Base-by-base conservation (phyloP, 2,113 vertebrate species). In the Cyanocitta stelleri region DNA sequence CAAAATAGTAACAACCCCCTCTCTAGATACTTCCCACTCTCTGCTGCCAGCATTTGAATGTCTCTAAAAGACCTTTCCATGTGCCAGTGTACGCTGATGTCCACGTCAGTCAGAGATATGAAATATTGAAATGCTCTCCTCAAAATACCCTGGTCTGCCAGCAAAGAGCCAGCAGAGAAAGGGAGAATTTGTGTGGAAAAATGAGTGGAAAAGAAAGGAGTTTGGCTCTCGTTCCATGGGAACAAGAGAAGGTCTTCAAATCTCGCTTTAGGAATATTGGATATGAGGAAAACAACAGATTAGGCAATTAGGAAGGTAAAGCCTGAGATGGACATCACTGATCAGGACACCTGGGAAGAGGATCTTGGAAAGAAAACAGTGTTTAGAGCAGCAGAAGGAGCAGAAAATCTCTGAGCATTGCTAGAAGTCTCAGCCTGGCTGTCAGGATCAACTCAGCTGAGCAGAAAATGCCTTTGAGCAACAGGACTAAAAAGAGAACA, bases 1-100 rank as follows among this genome's bases (percentile, higher is more conserved):
- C 2, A 67, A 83, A 85, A 10, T 4, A 66, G 32, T 20, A 21
- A 16, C 10, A 24, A 58, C 1, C 0, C 2, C 15, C 1, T 7
- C 12, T 41, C 10, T 3, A 27, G 29, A 63, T 11, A 41, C 7
- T 71, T 72, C 61, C 54, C 29, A 35, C 7, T 11, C 62, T 58
- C 44, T 56, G 29, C 62, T 72, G 19, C 6, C 37, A 62, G 17
- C 9, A n/a, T 41, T 49, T 75, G 11, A 35, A 13, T 5, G 5
- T 24, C 23, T 88, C 54, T 37, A 13, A 79, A 80, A 55, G 39
- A 33, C 19, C 3, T 55, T 75, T 21, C 30, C 33, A 16, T 20
- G 11, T 4, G 21, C 4, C 75, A 64, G 7, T 8, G 16, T 26
- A 14, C 0, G 2, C 9, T 43, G 59, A 48, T 35, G 41, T 16